Evolutionary conservation across 1,140 invertebrate genomes (phyloP).

Genomic region (Nautilus pompilius): DNA sequence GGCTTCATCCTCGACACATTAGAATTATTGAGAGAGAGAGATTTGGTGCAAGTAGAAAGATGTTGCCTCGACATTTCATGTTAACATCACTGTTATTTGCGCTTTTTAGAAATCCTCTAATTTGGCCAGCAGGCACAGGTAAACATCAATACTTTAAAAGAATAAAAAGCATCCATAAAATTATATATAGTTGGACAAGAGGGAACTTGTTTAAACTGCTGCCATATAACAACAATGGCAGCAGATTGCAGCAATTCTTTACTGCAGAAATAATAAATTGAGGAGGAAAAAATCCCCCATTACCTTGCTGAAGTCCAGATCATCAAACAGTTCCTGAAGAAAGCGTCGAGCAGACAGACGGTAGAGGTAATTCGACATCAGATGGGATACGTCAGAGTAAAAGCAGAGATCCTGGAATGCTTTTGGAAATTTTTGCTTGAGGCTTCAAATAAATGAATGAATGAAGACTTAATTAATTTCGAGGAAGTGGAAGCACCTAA

Average conservation of each 20-base stretch:
- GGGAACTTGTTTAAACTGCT: not conserved
- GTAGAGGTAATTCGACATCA: conserved; percentile 76
- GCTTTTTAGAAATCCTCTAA: conserved; percentile 1
- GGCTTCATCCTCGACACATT: no score
- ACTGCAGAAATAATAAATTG: not conserved
- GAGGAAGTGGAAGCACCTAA: no score
- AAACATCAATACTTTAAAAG: not conserved
- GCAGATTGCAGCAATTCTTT: not conserved
- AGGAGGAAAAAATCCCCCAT: conserved; percentile 3
- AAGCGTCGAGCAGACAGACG: conserved; percentile 80
- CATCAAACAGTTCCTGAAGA: conserved; percentile 90
- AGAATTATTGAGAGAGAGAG: no score
- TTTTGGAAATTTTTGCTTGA: conserved; percentile 83
- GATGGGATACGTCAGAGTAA: conserved; percentile 84
- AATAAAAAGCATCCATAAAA: no score
- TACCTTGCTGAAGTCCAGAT: conserved; percentile 73
- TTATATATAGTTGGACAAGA: not conserved
- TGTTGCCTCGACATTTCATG: no score
- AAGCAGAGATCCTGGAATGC: conserved; percentile 85
- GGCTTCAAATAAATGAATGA: no score
- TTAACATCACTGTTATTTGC: no score
- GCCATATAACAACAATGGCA: not conserved
- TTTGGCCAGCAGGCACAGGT: not conserved
- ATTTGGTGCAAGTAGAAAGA: no score
- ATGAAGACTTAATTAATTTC: no score